Evolutionary conservation across 35 echinoderm and acorn worm genomes (phyloP).

Genomic region (Amphiura filiformis): DNA sequence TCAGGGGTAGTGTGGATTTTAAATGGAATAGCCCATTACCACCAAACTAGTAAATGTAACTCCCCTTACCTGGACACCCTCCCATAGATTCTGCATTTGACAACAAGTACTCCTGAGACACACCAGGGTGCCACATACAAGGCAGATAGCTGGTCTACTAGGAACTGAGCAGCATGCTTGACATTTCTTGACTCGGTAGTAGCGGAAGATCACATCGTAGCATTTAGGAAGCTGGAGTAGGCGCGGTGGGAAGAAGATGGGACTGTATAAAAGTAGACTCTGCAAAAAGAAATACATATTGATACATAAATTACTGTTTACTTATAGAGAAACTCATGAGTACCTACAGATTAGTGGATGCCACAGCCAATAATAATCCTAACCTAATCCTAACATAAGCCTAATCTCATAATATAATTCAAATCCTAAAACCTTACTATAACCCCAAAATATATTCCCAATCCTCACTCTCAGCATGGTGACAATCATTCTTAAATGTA

Average conservation of each 20-base stretch:
- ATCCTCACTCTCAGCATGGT: neutral
- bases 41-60: neutral
- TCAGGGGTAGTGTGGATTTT: too few relatives aligned
- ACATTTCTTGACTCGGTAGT: slow-evolving; percentile 67
- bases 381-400: neutral
- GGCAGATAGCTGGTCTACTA: slow-evolving; percentile 62
- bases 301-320: neutral
- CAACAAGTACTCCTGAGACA: slow-evolving; percentile 69
- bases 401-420: neutral
- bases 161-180: slow-evolving; percentile 50
- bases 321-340: neutral
- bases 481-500: too few relatives aligned
- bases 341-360: neutral
- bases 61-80: slow-evolving; percentile 52
- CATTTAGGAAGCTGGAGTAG: slow-evolving; percentile 67
- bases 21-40: too few relatives aligned
- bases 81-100: slow-evolving; percentile 14
- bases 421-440: neutral
- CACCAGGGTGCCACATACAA: slow-evolving; percentile 80
- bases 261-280: slow-evolving; percentile 62
- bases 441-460: neutral
- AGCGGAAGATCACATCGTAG: slow-evolving; percentile 73
- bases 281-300: slow-evolving; percentile 10
- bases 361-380: neutral
- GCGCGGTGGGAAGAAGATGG: slow-evolving; percentile 61